Percentiles rank a stretch among this genome's conserved stretches.
phyloP scores from a whole-genome alignment of 2,888 invertebrate species.

The Pteria penguin region DNA sequence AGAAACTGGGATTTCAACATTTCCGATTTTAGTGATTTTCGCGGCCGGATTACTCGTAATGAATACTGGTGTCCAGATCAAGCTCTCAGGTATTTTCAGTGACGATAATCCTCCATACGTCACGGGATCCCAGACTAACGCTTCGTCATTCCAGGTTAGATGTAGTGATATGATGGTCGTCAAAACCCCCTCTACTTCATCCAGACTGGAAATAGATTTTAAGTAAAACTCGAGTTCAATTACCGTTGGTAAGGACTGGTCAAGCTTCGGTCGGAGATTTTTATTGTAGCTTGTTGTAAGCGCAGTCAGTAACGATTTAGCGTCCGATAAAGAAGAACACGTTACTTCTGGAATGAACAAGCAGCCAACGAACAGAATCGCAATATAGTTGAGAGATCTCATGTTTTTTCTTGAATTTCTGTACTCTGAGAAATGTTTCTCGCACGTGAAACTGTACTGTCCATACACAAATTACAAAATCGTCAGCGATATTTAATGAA shows the following conservation, averaged over 20 bases:
- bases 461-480: no score
- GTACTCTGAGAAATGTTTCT: no score
- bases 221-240: not conserved
- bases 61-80: slow-evolving; percentile 47
- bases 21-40: not conserved
- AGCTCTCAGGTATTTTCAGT: slow-evolving; percentile 15
- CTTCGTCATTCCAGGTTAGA: slow-evolving; percentile 40
- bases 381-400: no score
- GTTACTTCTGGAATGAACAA: no score
- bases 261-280: not conserved
- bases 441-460: no score
- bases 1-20: not conserved
- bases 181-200: slow-evolving; percentile 43
- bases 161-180: slow-evolving; percentile 31
- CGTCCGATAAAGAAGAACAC: no score
- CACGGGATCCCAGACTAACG: slow-evolving; percentile 38
- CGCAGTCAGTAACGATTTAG: not conserved
- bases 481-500: no score
- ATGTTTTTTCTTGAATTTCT: no score
- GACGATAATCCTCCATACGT: slow-evolving; percentile 23
- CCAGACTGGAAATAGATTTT: slow-evolving; percentile 27
- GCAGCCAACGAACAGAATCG: no score
- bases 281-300: not conserved
- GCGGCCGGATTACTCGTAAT: slow-evolving; percentile 28
- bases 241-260: not conserved